Percentiles rank a stretch among this genome's conserved stretches.
Evolutionary conservation across 2,113 vertebrate genomes (phyloP).

Genomic region (Podarcis cretensis): DNA sequence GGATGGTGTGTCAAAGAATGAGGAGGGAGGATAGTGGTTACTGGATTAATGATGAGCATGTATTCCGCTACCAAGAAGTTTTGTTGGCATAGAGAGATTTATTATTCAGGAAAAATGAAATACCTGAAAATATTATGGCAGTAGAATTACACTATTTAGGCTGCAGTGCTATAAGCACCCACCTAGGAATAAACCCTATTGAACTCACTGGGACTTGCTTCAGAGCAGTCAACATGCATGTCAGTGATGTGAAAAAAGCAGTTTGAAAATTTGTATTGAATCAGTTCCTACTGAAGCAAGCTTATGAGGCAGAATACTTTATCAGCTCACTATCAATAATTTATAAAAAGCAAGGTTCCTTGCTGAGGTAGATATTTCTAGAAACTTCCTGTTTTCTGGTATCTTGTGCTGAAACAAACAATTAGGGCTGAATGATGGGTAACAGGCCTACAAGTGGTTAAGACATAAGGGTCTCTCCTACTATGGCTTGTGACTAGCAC

Average conservation of each 20-base stretch:
- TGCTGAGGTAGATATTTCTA: background rate
- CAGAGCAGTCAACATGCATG: background rate
- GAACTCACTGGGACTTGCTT: background rate
- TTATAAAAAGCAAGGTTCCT: background rate
- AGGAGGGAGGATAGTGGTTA: background rate
- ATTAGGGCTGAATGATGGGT: too few species aligned
- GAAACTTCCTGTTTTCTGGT: background rate
- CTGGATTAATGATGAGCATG: slow-evolving; percentile 1
- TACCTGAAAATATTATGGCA: too few species aligned
- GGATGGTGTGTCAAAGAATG: background rate
- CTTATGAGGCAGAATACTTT: background rate
- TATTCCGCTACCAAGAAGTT: background rate
- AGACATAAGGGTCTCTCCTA: too few species aligned
- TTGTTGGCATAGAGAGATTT: background rate
- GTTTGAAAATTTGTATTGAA: background rate
- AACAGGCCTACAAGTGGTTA: too few species aligned
- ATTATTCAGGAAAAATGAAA: too few species aligned
- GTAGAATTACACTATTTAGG: background rate
- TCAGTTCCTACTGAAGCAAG: background rate
- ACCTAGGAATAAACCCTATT: background rate
- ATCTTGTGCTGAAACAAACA: too few species aligned
- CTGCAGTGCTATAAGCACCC: background rate
- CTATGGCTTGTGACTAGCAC: too few species aligned
- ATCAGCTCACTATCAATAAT: background rate
- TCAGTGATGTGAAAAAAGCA: background rate